A percentile compares a stretch with the other conserved stretches of the same genome.
Evolutionary conservation across 2,797 vertebrate genomes (phyloP).

Genomic region (Bradypodion pumilum): DNA sequence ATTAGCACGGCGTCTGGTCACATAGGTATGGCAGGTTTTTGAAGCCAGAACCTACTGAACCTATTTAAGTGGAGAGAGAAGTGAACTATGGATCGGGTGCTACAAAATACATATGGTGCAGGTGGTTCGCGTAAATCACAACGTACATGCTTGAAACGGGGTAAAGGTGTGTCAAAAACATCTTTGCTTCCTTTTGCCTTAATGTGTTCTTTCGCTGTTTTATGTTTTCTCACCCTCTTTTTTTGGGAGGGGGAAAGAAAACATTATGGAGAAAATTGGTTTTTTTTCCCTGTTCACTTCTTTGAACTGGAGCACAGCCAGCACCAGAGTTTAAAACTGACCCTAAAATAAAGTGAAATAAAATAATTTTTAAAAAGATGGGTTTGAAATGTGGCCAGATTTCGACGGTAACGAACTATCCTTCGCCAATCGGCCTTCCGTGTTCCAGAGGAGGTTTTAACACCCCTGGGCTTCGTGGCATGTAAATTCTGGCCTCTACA

Average conservation of each 20-base stretch:
- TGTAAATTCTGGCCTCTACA: neutral
- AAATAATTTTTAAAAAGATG: no score
- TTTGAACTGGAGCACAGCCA: neutral
- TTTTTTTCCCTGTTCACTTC: neutral
- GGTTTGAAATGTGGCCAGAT: neutral
- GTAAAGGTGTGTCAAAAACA: conserved; percentile 48
- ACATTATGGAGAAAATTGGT: no score
- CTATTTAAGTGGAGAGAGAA: neutral
- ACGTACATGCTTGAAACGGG: neutral
- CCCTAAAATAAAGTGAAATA: no score
- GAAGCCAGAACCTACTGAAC: neutral
- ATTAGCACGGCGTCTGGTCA: neutral
- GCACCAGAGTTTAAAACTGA: neutral
- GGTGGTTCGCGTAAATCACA: conserved; percentile 45
- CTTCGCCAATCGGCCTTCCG: neutral
- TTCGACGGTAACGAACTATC: accelerated
- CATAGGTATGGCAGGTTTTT: neutral
- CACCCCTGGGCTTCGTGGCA: neutral
- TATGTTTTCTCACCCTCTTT: conserved; percentile 5
- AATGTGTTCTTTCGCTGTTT: conserved; percentile 56
- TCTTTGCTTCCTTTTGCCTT: conserved; percentile 62
- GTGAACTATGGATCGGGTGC: conserved; percentile 59
- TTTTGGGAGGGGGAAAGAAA: neutral
- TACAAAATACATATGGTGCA: conserved; percentile 63
- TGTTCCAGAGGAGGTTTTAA: neutral